Base-by-base conservation (phyloP, 2,888 invertebrate genomes). In the Parnassius apollo region DNA sequence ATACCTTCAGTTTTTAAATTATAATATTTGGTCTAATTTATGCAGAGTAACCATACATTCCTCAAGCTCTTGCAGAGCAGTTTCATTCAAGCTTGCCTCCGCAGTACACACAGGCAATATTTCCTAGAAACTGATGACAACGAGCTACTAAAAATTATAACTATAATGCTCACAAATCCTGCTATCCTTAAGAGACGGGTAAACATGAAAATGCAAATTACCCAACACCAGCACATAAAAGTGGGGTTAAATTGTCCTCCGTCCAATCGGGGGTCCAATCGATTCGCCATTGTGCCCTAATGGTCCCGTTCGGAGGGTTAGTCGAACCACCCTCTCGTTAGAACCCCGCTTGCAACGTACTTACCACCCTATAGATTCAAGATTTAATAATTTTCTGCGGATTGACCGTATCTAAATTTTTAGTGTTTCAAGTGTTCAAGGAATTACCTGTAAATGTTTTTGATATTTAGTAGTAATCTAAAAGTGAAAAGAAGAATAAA, bases 131-230 rank as follows among this genome's bases (percentile, higher is more conserved):
- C 18, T 49, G 13, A 49, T 49, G n/a, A 7, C 66, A 42, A 50
- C 61, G 10, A 48, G 54, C 35, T 18, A 42, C 46, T 42, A 46
- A 50, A 57, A 48, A 45, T 35, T 45, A 44, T 62, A 61, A 66
- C 59, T 51, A 42, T 42, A 46, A 42, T 49, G 48, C 22, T 54
- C 54, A 60, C 42, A 59, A 55, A 69, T 57, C 64, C 64, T 59
- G 64, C 53, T 62, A 64, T 65, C 65, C 69, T 71, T 9, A 13
- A 76, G 69, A 77, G 76, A 70, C 68, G 74, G 68, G 66, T 69
- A 68, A 69, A 71, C 69, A 78, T 75, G 79, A 82, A 83, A 86
- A 88, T 87, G 88, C 85, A 88, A 89, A 88, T 88, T 80, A 83
- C 84, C 84, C 82, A 79, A 80, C 77, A 76, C 68, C 73, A 75